Conservation (phyloP, 1,140 invertebrate genomes). For the Sycophila sp. region DNA sequence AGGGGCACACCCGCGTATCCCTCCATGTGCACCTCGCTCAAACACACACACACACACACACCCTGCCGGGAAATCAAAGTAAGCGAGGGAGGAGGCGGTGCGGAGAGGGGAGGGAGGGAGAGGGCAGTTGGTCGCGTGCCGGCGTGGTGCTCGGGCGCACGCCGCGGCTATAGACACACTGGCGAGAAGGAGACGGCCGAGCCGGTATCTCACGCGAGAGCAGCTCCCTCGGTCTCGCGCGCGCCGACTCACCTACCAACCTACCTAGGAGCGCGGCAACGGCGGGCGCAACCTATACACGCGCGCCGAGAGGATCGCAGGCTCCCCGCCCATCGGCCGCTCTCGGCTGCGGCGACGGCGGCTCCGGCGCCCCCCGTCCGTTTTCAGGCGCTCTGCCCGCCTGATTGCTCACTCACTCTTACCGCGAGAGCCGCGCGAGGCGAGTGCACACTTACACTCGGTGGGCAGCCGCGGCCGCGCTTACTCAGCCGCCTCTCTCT, state of each 20-base stretch:
- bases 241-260: conserved; percentile 60
- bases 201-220: neutral
- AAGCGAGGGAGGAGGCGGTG: conserved; percentile 23
- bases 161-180: neutral
- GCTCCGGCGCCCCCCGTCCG: conserved; percentile 14
- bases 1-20: too few relatives aligned
- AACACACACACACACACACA: too few relatives aligned
- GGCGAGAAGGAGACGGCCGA: neutral
- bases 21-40: too few relatives aligned
- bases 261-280: conserved; percentile 50
- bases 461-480: conserved; percentile 8
- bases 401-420: conserved; percentile 57
- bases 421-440: conserved; percentile 47
- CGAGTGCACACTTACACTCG: conserved; percentile 38
- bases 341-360: conserved; percentile 28
- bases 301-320: conserved; percentile 24
- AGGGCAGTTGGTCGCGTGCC: conserved; percentile 64
- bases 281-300: conserved; percentile 19
- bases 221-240: conserved; percentile 8
- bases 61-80: conserved; percentile 10
- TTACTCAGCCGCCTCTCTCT: neutral
- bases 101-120: conserved; percentile 36
- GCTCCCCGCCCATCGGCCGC: conserved; percentile 52
- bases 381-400: conserved; percentile 38
- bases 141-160: conserved; percentile 46